Evolutionary conservation across 2,888 invertebrate genomes (phyloP).

Genomic region (Synanthedon myopaeformis): DNA sequence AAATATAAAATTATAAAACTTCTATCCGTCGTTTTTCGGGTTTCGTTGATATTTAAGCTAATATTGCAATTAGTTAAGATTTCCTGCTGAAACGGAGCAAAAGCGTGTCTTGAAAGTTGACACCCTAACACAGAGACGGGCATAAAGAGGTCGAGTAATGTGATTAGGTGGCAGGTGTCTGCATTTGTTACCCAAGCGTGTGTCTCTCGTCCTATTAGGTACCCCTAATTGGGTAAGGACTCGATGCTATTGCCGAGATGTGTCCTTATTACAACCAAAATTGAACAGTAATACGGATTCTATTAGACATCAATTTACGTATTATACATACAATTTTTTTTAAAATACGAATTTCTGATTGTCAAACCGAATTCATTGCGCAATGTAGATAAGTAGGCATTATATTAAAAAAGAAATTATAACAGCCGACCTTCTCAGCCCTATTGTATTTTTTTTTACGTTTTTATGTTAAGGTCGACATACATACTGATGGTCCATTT

Average conservation of each 20-base stretch:
- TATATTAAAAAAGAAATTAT: too few species aligned
- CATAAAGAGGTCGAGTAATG: constrained; percentile 23
- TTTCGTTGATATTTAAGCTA: too few species aligned
- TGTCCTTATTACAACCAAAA: constrained; percentile 4
- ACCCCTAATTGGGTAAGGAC: constrained; percentile 41
- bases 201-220: constrained; percentile 20
- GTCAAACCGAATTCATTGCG: too few species aligned
- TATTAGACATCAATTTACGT: background rate
- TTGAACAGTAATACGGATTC: constrained; percentile 3
- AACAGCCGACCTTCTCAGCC: too few species aligned
- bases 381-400: too few species aligned
- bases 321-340: too few species aligned
- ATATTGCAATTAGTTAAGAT: background rate
- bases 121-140: constrained; percentile 7
- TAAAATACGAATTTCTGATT: too few species aligned
- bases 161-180: constrained; percentile 45
- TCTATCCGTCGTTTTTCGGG: too few species aligned
- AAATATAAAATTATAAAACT: too few species aligned
- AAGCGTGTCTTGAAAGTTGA: constrained; percentile 8
- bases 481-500: too few species aligned
- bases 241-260: constrained; percentile 9
- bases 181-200: constrained; percentile 31
- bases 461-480: too few species aligned
- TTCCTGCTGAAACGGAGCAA: background rate
- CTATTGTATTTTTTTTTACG: too few species aligned